These are phyloP conservation scores for Oxygymnocypris stewartii DNA, from an alignment of 2,113 vertebrate species.

Conservation along the genomic window DNA sequence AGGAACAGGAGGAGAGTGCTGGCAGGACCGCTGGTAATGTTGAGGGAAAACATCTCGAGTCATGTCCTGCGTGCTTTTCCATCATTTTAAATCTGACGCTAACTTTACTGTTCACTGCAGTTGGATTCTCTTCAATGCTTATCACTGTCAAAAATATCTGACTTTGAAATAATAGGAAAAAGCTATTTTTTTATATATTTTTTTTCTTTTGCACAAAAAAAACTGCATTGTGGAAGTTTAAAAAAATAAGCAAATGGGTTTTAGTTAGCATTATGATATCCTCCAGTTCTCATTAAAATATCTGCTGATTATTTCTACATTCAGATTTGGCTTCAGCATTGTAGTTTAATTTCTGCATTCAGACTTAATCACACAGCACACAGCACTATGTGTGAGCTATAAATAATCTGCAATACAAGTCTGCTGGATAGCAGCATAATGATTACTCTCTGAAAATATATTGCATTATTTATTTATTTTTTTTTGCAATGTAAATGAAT, in stretches of 20 bases:
- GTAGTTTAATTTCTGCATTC: conserved; percentile 10
- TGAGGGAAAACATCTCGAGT: conserved; percentile 26
- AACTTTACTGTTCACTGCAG: neutral
- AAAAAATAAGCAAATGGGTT: neutral
- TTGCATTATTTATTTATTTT: neutral
- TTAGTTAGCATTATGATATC: neutral
- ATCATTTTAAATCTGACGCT: neutral
- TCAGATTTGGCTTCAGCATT: conserved; percentile 12
- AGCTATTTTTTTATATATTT: neutral
- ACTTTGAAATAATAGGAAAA: neutral
- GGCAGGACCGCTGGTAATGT: conserved; percentile 38
- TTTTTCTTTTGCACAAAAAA: neutral
- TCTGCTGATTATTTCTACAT: neutral
- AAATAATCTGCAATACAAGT: neutral
- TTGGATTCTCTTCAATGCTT: neutral
- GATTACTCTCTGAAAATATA: neutral
- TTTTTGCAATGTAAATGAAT: conserved; percentile 1
- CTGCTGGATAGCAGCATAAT: neutral
- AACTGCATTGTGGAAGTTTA: neutral
- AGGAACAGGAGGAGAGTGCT: conserved; percentile 40
- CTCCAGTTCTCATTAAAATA: neutral
- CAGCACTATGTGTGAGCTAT: neutral
- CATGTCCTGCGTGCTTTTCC: conserved; percentile 8
- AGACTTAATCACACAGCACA: conserved; percentile 15
- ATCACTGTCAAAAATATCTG: conserved; percentile 3